phyloP scores from a whole-genome alignment of 1,140 invertebrate genomes.

The Caerostris darwini region DNA sequence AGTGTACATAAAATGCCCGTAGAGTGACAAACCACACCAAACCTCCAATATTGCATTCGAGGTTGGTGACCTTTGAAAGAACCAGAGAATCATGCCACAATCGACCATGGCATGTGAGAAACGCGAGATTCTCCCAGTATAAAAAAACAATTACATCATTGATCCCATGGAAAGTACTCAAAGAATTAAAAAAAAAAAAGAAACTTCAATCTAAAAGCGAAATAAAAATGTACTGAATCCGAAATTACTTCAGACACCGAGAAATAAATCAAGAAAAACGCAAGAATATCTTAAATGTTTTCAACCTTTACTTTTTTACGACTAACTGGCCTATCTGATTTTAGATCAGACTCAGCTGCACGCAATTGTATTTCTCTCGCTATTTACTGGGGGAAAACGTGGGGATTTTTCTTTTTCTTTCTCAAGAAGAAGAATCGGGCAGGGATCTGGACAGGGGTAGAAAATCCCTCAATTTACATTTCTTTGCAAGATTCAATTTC shows the following conservation, averaged over 20 bases:
- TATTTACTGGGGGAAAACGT: background rate
- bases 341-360: background rate
- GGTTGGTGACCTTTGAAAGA: too few species aligned
- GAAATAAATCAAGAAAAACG: background rate
- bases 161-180: too few species aligned
- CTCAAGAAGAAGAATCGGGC: background rate
- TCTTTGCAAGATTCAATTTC: background rate
- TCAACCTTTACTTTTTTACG: background rate
- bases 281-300: background rate
- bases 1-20: too few species aligned
- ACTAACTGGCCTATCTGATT: background rate
- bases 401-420: background rate
- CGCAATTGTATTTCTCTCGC: background rate
- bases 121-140: too few species aligned
- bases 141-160: too few species aligned
- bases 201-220: background rate
- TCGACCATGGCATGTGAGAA: too few species aligned
- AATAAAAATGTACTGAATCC: background rate
- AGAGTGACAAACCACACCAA: too few species aligned
- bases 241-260: background rate
- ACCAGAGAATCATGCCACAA: too few species aligned
- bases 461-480: constrained; percentile 9
- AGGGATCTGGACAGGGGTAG: background rate
- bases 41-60: too few species aligned
- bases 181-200: too few species aligned